A percentile compares a stretch with the other conserved stretches of the same genome.
phyloP scores from a whole-genome alignment of 92 coral and sea anemone species.

The Epizoanthus stellaris region DNA sequence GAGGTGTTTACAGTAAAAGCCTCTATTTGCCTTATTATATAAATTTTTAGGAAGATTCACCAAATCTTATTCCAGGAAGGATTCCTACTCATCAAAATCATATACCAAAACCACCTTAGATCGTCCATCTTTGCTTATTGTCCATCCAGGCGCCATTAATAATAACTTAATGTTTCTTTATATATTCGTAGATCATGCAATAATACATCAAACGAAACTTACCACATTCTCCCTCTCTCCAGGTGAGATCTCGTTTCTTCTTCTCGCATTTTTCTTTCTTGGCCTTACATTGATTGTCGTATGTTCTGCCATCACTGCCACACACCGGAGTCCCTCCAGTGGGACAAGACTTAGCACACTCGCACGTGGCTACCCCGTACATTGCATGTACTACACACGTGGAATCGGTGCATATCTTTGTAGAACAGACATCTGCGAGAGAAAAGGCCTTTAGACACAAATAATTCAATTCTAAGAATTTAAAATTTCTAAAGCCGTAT shows the following conservation, averaged over 20 bases:
- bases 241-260: slow-evolving; percentile 53
- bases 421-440: slow-evolving; percentile 78
- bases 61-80: no score
- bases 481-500: no score
- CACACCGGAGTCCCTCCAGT: slow-evolving; percentile 83
- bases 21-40: no score
- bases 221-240: slow-evolving; percentile 84
- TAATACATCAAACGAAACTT: slow-evolving; percentile 24
- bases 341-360: slow-evolving; percentile 75
- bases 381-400: slow-evolving; percentile 54
- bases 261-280: slow-evolving; percentile 86
- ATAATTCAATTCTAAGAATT: background rate
- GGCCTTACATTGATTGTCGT: slow-evolving; percentile 78
- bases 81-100: no score
- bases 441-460: background rate
- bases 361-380: slow-evolving; percentile 69
- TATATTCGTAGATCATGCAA: no score
- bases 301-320: slow-evolving; percentile 91
- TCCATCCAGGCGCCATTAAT: no score
- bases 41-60: no score
- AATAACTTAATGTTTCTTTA: no score
- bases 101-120: no score
- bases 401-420: slow-evolving; percentile 71
- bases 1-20: no score
- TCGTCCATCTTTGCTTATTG: no score